Conservation (phyloP, 2,797 vertebrate species). For the Microctenopoma lineatum region DNA sequence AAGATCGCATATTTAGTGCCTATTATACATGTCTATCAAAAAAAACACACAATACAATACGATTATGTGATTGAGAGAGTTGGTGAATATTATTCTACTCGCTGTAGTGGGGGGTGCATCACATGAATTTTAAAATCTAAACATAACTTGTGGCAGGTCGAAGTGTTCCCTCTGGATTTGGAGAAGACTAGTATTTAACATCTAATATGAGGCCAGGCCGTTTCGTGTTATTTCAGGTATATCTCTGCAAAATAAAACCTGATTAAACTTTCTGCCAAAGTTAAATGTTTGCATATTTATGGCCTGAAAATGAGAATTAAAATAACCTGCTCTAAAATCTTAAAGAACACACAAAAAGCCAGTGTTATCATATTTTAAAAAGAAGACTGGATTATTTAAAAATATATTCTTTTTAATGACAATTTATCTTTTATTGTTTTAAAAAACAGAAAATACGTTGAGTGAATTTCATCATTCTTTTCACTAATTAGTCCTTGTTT, state of each 20-base stretch:
- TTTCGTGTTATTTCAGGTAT: conserved; percentile 34
- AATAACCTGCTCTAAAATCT: conserved; percentile 3
- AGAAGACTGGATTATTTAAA: conserved; percentile 3
- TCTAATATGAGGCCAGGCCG: conserved; percentile 44
- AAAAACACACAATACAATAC: conserved; percentile 68
- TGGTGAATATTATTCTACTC: conserved; percentile 69
- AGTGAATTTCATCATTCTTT: conserved; percentile 6
- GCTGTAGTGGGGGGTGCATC: conserved; percentile 59
- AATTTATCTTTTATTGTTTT: not conserved
- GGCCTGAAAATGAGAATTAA: conserved; percentile 7
- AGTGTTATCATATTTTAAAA: not conserved
- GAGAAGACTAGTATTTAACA: conserved; percentile 61
- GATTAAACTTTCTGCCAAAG: conserved; percentile 35
- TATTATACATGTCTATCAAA: conserved; percentile 86
- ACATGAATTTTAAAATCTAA: conserved; percentile 75
- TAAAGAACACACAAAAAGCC: not conserved
- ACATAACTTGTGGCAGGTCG: conserved; percentile 64
- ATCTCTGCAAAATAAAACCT: conserved; percentile 31
- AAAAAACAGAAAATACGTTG: not conserved
- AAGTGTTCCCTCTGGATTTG: conserved; percentile 65
- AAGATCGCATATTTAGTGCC: conserved; percentile 76
- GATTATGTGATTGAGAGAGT: conserved; percentile 78
- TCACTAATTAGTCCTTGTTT: conserved; percentile 11
- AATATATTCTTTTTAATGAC: conserved; percentile 2
- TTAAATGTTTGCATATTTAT: conserved; percentile 26